Percentiles rank a stretch among this genome's conserved stretches.
Evolutionary conservation across 2,797 vertebrate genomes (phyloP).

Genomic region (Cyprinodon diabolis): DNA sequence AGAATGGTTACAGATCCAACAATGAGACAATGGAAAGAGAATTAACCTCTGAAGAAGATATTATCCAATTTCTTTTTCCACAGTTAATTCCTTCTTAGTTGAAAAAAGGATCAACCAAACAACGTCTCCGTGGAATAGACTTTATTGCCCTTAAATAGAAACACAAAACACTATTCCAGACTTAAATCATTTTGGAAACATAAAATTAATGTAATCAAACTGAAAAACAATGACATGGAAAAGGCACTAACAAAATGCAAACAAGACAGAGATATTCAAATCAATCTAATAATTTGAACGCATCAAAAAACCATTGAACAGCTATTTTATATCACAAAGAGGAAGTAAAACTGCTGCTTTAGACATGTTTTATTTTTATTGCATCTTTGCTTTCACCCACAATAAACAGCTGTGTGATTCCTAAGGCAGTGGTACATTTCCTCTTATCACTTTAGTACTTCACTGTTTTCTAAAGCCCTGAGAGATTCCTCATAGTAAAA

Average conservation of each 20-base stretch:
- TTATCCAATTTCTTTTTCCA: not conserved
- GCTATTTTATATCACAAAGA: slow-evolving; percentile 10
- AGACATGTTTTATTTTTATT: slow-evolving; percentile 20
- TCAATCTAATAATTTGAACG: slow-evolving; percentile 28
- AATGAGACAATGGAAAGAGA: not conserved
- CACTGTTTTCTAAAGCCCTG: slow-evolving; percentile 43
- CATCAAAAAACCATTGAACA: slow-evolving; percentile 25
- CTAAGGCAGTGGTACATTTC: slow-evolving; percentile 46
- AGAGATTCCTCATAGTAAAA: slow-evolving; percentile 46
- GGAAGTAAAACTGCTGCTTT: slow-evolving; percentile 13
- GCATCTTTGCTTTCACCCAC: slow-evolving; percentile 44
- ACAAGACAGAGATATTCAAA: slow-evolving; percentile 32
- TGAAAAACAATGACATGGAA: slow-evolving; percentile 35
- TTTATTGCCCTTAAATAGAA: slow-evolving; percentile 62
- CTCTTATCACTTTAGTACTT: slow-evolving; percentile 28
- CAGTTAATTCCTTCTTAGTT: not conserved
- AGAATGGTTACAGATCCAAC: not conserved
- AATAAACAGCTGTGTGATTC: slow-evolving; percentile 36
- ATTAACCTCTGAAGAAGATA: not conserved
- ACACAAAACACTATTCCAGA: slow-evolving; percentile 46
- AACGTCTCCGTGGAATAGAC: slow-evolving; percentile 34
- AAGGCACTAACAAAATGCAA: slow-evolving; percentile 52
- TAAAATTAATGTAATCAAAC: slow-evolving; percentile 27
- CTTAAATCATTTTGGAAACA: slow-evolving; percentile 24
- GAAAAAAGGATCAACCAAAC: slow-evolving; percentile 20